phyloP scores from a whole-genome alignment of 1,140 invertebrate genomes.

The Heliconius himera region DNA sequence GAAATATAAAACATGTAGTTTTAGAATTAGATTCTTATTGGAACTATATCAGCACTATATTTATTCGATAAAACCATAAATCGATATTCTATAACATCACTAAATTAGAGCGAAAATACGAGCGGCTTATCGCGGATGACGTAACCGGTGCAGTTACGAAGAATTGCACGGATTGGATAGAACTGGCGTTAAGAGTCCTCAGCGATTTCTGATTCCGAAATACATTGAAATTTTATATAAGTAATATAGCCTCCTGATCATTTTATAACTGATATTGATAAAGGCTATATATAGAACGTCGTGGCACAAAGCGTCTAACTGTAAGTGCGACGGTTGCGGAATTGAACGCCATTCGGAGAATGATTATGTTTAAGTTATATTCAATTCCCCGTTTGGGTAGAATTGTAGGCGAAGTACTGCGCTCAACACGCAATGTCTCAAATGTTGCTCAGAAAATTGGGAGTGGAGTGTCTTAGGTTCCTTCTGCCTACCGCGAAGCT shows the following conservation, averaged over 20 bases:
- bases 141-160: constrained; percentile 62
- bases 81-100: constrained; percentile 37
- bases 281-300: not conserved
- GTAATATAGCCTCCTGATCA: no score
- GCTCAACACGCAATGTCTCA: not conserved
- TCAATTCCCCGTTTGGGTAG: not conserved
- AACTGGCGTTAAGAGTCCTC: constrained; percentile 19
- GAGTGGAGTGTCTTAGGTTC: no score
- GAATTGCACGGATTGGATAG: constrained; percentile 49
- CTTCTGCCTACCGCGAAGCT: no score
- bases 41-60: not conserved
- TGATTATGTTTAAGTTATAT: not conserved
- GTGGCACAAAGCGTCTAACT: not conserved
- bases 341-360: not conserved
- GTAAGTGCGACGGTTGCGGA: not conserved
- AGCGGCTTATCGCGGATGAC: constrained; percentile 61
- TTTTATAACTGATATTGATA: no score
- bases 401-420: no score
- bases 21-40: not conserved
- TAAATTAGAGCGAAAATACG: constrained; percentile 46
- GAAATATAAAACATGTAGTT: no score
- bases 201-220: constrained; percentile 13
- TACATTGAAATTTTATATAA: not conserved
- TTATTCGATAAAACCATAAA: not conserved
- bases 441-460: no score